These are phyloP conservation scores for Ornithoptera alexandrae DNA, from an alignment of 2,888 invertebrate genomes.

Conservation along the genomic window DNA sequence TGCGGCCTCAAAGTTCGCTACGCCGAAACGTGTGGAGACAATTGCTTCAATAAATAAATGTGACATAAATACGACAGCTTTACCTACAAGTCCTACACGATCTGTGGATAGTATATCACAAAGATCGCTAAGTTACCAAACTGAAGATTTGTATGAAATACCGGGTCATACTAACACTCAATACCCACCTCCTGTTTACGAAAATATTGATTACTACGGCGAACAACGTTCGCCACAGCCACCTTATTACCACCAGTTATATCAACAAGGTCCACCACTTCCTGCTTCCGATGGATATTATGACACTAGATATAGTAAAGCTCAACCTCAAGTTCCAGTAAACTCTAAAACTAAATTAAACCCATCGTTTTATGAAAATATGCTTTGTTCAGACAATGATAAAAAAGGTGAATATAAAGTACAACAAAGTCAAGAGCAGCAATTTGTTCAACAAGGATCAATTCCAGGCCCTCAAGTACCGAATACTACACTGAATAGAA, in stretches of 20 bases:
- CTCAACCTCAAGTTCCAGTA: slow-evolving; percentile 89
- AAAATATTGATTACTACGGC: slow-evolving; percentile 90
- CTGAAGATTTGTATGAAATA: slow-evolving; percentile 72
- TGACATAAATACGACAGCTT: slow-evolving; percentile 62
- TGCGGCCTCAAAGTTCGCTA: slow-evolving; percentile 87
- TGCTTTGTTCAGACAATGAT: slow-evolving; percentile 69
- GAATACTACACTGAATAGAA: slow-evolving; percentile 57
- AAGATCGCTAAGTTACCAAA: slow-evolving; percentile 76
- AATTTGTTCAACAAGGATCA: slow-evolving; percentile 68
- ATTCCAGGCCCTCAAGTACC: slow-evolving; percentile 71
- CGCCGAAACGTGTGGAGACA: slow-evolving; percentile 86
- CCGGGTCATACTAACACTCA: slow-evolving; percentile 64
- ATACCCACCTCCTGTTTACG: slow-evolving; percentile 83
- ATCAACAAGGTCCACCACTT: slow-evolving; percentile 65
- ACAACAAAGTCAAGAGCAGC: slow-evolving; percentile 59
- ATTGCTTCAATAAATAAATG: slow-evolving; percentile 74
- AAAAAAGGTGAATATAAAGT: slow-evolving; percentile 65
- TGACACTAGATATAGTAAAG: slow-evolving; percentile 84
- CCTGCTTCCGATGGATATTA: slow-evolving; percentile 71
- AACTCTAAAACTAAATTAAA: slow-evolving; percentile 68
- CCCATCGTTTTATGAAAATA: slow-evolving; percentile 74
- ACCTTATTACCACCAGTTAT: slow-evolving; percentile 82
- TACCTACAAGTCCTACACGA: slow-evolving; percentile 80
- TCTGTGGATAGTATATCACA: slow-evolving; percentile 82
- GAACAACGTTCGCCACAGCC: slow-evolving; percentile 79